Conservation (phyloP, 2,888 invertebrate species). For the Scaptomyza cyrtandrae region DNA sequence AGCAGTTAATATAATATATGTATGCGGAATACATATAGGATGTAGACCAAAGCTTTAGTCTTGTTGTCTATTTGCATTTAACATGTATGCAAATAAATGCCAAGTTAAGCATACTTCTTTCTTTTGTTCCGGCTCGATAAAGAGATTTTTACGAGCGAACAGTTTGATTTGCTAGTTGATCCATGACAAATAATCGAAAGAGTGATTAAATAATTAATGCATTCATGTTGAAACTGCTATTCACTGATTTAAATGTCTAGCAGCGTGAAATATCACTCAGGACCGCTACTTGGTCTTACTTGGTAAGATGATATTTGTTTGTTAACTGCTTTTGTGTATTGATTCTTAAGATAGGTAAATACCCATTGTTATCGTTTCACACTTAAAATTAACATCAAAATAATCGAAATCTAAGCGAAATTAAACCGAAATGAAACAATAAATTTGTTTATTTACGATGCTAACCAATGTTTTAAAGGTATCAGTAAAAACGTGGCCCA, state of each 20-base stretch:
- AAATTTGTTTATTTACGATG: constrained; percentile 14
- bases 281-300: too few species aligned
- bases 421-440: too few species aligned
- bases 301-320: too few species aligned
- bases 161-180: constrained; percentile 37
- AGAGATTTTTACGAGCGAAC: constrained; percentile 48
- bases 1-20: constrained; percentile 25
- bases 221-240: constrained; percentile 22
- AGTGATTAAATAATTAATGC: constrained; percentile 15
- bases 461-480: constrained; percentile 12
- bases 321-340: too few species aligned
- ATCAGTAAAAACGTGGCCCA: constrained; percentile 35
- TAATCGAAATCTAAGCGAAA: background rate
- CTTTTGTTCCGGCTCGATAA: constrained; percentile 39
- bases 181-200: constrained; percentile 8
- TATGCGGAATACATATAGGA: constrained; percentile 20
- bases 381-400: constrained; percentile 19
- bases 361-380: background rate
- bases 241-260: constrained; percentile 12
- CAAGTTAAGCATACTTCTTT: constrained; percentile 35
- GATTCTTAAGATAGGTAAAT: too few species aligned
- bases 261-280: background rate
- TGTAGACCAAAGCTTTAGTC: constrained; percentile 26
- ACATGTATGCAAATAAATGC: constrained; percentile 56
- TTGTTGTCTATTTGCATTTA: constrained; percentile 53